phyloP scores from a whole-genome alignment of 2,113 vertebrate genomes.

The Lepus americanus region DNA sequence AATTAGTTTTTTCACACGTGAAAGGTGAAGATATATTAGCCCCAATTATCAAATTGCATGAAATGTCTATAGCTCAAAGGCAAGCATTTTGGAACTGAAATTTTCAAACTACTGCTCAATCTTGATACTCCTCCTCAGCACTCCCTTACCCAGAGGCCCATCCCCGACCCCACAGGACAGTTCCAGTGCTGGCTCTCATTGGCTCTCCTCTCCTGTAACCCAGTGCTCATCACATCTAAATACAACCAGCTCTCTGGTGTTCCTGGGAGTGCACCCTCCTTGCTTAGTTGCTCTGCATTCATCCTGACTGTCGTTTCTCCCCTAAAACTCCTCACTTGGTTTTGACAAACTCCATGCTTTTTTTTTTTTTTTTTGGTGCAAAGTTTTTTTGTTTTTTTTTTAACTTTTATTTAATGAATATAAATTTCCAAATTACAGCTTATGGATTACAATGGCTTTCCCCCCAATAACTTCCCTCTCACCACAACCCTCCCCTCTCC shows the following conservation, averaged over 20 bases:
- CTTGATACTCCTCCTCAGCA: neutral
- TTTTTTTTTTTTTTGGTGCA: no score
- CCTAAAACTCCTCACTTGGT: neutral
- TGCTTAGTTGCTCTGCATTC: neutral
- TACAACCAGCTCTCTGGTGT: neutral
- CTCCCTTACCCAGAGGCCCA: neutral
- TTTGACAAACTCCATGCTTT: neutral
- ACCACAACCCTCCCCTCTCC: no score
- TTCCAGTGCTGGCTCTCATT: neutral
- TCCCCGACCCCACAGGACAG: neutral
- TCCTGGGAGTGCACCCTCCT: neutral
- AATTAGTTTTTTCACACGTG: neutral
- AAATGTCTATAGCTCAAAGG: neutral
- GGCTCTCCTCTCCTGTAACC: neutral
- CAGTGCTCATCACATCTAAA: neutral
- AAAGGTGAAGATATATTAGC: neutral
- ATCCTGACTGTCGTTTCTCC: neutral
- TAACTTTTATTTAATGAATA: no score
- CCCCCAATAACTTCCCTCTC: no score
- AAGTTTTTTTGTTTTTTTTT: no score
- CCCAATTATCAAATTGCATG: neutral
- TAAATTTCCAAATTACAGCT: no score
- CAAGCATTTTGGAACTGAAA: neutral
- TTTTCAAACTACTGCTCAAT: neutral
- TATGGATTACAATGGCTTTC: no score